Conservation (phyloP, 2,797 vertebrate species). For the Champsocephalus esox region DNA sequence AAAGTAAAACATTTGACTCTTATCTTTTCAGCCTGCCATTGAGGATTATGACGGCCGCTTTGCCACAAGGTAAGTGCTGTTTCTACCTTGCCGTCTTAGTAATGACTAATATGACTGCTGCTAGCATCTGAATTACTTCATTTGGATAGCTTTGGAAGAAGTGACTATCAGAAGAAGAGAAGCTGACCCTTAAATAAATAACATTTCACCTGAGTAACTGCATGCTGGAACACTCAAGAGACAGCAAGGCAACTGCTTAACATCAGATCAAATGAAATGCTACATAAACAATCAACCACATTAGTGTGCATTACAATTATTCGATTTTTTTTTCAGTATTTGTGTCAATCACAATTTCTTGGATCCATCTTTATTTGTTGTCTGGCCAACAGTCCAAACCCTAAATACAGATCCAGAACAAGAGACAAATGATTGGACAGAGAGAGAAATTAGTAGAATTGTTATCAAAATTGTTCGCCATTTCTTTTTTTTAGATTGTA, state of each 20-base stretch:
- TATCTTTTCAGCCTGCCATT: slow-evolving; percentile 87
- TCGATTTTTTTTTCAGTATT: too few relatives aligned
- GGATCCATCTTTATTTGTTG: background rate
- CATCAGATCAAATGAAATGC: background rate
- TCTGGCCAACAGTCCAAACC: background rate
- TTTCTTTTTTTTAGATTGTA: background rate
- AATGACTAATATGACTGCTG: slow-evolving; percentile 35
- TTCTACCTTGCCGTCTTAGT: slow-evolving; percentile 41
- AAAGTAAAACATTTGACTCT: slow-evolving; percentile 18
- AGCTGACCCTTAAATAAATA: background rate
- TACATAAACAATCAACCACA: background rate
- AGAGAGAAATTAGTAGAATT: too few relatives aligned
- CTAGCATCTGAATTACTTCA: slow-evolving; percentile 32
- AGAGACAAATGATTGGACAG: too few relatives aligned
- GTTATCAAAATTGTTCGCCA: background rate
- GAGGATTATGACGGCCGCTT: slow-evolving; percentile 95
- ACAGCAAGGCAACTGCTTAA: slow-evolving; percentile 21
- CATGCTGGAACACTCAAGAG: slow-evolving; percentile 5
- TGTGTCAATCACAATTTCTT: background rate
- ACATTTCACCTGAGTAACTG: slow-evolving; percentile 1
- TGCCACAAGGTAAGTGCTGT: slow-evolving; percentile 92
- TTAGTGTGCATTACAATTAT: too few relatives aligned
- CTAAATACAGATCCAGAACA: background rate
- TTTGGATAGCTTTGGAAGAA: slow-evolving; percentile 3
- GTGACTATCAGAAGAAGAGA: background rate